Evolutionary conservation across 2,113 vertebrate species (phyloP), one percentile per base, ranked within the genome.

Genomic region (Chaetops frenatus): DNA sequence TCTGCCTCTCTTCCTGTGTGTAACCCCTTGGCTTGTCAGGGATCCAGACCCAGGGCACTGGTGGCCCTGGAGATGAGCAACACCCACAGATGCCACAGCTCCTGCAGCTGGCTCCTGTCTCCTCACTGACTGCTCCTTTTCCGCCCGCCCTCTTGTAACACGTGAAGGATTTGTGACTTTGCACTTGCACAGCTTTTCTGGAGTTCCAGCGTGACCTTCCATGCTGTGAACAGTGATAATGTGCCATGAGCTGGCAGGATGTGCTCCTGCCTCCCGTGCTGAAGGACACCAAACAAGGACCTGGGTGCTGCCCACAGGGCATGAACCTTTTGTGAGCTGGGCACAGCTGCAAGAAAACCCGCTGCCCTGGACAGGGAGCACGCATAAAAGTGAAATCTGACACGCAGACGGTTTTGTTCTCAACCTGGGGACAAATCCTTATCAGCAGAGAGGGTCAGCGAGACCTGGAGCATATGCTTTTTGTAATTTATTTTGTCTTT

Each of bases 221-320:
- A 0, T 16, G 66, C 57, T 64, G 78, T 9, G 44, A 0, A 0
- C 2, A 4, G 78, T 10, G 61, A n/a, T 20, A 42, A 42, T 0
- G 1, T 69, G 71, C 45, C 9, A 1, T 2, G 54, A 81, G 84
- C 65, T 33, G 81, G 45, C 54, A 45, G 81, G 69, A 53, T 1
- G 4, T 35, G 61, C 38, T 90, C 36, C 81, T 56, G 40, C 38
- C 47, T 84, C 19, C 38, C 3, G 1, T 0, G 3, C 33, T 47
- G 65, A 70, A 60, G 66, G 79, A 28, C 8, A 57, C 0, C 0
- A 13, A 69, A 42, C 14, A 38, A 66, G 56, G 56, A 62, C 23
- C 47, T 8, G 20, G 45, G n/a, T 65, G 79, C 48, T 92, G 82
- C 83, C 82, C 6, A 7, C 38, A 35, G 79, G 24, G 66, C 86